Evolutionary conservation across 2,888 invertebrate species (phyloP).

Genomic region (Rutpela maculata): DNA sequence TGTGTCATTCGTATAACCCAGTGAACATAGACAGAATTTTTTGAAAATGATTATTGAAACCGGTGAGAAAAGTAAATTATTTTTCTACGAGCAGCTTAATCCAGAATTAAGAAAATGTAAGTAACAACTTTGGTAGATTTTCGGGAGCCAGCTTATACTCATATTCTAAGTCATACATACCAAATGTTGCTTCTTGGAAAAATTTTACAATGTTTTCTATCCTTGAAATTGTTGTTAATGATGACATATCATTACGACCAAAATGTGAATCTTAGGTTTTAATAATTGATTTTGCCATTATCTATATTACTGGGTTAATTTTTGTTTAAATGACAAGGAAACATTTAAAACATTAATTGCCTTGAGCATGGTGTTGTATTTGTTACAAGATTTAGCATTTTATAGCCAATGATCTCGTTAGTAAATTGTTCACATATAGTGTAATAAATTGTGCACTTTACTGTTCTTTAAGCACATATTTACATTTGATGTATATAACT

Average conservation of each 20-base stretch:
- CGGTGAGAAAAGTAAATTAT: not conserved
- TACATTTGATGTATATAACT: conserved; percentile 62
- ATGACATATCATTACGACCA: too few relatives aligned
- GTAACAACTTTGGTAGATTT: too few relatives aligned
- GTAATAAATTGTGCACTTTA: conserved; percentile 60
- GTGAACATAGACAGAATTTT: not conserved
- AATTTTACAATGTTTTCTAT: too few relatives aligned
- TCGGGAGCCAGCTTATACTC: not conserved
- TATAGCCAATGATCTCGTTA: conserved; percentile 70
- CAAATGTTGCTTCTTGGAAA: not conserved
- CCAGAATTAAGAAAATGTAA: not conserved
- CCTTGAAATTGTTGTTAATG: not conserved
- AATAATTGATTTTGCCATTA: conserved; percentile 14
- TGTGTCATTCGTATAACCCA: conserved; percentile 13
- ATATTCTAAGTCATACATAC: not conserved
- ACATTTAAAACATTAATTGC: conserved; percentile 52
- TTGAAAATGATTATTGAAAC: not conserved
- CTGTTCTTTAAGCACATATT: conserved; percentile 60
- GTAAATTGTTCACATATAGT: conserved; percentile 61
- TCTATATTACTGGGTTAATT: conserved; percentile 30
- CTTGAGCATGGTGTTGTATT: conserved; percentile 61
- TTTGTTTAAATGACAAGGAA: conserved; percentile 31
- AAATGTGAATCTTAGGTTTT: not conserved
- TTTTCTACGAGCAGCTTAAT: not conserved
- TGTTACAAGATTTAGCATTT: conserved; percentile 65